These are phyloP conservation scores for Homarus americanus DNA, from an alignment of 1,140 invertebrate genomes.

Conservation along the genomic window DNA sequence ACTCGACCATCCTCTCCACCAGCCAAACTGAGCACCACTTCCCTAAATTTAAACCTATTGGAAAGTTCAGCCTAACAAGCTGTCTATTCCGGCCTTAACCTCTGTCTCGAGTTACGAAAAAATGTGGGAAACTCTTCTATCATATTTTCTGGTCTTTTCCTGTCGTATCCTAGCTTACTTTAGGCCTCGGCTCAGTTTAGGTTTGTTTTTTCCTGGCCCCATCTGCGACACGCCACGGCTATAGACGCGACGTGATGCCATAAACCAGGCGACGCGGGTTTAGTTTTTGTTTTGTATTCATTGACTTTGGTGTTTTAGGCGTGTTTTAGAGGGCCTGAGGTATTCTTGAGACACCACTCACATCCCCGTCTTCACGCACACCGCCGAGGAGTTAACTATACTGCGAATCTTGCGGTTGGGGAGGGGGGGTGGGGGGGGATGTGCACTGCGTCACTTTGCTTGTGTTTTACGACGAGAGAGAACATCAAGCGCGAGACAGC, in stretches of 20 bases:
- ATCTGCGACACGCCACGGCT: not conserved
- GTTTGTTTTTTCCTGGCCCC: not conserved
- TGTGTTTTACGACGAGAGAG: too few relatives aligned
- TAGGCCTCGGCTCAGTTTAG: not conserved
- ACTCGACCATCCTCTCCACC: not conserved
- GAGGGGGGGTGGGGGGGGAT: too few relatives aligned
- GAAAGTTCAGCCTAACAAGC: conserved; percentile 3
- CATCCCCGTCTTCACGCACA: too few relatives aligned
- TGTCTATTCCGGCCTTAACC: conserved; percentile 10
- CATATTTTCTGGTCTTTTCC: not conserved
- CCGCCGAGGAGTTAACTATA: too few relatives aligned
- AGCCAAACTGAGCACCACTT: not conserved
- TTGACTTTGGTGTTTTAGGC: not conserved
- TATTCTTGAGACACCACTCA: too few relatives aligned
- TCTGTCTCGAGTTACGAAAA: not conserved
- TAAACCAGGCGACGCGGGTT: not conserved
- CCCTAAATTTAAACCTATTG: not conserved
- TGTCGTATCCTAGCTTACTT: not conserved
- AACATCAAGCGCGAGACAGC: too few relatives aligned
- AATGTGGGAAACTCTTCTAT: not conserved
- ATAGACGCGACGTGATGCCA: not conserved
- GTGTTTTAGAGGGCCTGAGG: too few relatives aligned
- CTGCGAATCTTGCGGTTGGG: too few relatives aligned
- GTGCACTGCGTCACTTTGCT: too few relatives aligned
- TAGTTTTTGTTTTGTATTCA: not conserved